phyloP scores from a whole-genome alignment of 2,797 vertebrate genomes.

The Cyclopterus lumpus region DNA sequence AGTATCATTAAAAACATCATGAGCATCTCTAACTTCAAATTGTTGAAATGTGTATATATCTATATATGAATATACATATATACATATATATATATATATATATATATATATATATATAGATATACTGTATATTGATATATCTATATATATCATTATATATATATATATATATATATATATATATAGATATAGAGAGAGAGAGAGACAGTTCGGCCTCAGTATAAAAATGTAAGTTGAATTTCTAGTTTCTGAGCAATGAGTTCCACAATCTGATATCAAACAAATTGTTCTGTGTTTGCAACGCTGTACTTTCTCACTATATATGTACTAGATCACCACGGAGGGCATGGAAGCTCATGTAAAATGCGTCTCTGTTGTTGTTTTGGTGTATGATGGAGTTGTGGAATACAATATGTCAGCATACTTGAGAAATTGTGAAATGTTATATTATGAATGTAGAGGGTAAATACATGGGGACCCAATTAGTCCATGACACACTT shows the following conservation, averaged over 20 bases:
- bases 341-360: not conserved
- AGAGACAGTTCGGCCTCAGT: not conserved
- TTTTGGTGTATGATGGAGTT: not conserved
- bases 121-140: too few relatives aligned
- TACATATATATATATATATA: too few relatives aligned
- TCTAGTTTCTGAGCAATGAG: not conserved
- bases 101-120: too few relatives aligned
- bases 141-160: too few relatives aligned
- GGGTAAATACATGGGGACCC: not conserved
- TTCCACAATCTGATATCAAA: not conserved
- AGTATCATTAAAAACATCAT: too few relatives aligned
- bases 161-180: too few relatives aligned
- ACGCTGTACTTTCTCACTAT: not conserved
- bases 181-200: too few relatives aligned
- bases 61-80: too few relatives aligned
- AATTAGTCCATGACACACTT: not conserved
- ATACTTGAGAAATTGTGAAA: not conserved
- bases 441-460: not conserved
- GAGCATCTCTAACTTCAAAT: not conserved
- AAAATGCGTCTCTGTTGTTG: not conserved
- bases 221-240: not conserved
- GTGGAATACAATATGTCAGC: not conserved
- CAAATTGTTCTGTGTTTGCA: not conserved
- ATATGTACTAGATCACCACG: not conserved
- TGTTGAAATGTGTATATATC: not conserved